These are phyloP conservation scores for Ricordea florida DNA, from an alignment of 92 coral and sea anemone species.

Conservation along the genomic window DNA sequence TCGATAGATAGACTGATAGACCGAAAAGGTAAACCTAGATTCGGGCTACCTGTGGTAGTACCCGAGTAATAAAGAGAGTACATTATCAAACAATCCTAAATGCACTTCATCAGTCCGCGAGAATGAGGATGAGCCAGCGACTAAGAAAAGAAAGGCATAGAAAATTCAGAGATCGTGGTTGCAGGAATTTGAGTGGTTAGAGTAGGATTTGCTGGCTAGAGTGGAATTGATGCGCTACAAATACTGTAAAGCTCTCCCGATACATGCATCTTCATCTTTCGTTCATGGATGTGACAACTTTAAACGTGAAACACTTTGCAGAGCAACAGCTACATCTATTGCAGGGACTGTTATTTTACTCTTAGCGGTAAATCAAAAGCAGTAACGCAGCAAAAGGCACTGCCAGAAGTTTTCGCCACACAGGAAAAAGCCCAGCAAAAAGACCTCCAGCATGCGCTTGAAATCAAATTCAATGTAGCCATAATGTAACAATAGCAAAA, in stretches of 20 bases:
- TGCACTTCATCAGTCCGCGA: background rate
- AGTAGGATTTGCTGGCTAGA: slow-evolving; percentile 25
- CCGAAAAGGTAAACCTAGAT: too few species aligned
- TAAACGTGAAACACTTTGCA: slow-evolving; percentile 26
- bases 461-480: slow-evolving; percentile 41
- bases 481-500: slow-evolving; percentile 23
- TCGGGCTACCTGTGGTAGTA: too few species aligned
- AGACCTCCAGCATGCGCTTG: slow-evolving; percentile 4
- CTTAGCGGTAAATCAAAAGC: slow-evolving; percentile 7
- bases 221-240: slow-evolving; percentile 18
- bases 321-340: slow-evolving; percentile 30
- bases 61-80: too few species aligned
- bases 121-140: slow-evolving; percentile 7
- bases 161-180: slow-evolving; percentile 19
- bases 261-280: slow-evolving; percentile 29
- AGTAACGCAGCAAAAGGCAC: slow-evolving; percentile 7
- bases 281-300: slow-evolving; percentile 24
- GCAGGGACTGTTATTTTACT: slow-evolving; percentile 23
- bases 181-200: slow-evolving; percentile 30
- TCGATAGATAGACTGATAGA: too few species aligned
- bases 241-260: slow-evolving; percentile 24
- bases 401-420: slow-evolving; percentile 32
- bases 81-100: background rate
- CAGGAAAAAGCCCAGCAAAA: slow-evolving; percentile 10
- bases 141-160: slow-evolving; percentile 15